phyloP scores from a whole-genome alignment of 2,797 vertebrate genomes.

The Clarias laeviceps region DNA sequence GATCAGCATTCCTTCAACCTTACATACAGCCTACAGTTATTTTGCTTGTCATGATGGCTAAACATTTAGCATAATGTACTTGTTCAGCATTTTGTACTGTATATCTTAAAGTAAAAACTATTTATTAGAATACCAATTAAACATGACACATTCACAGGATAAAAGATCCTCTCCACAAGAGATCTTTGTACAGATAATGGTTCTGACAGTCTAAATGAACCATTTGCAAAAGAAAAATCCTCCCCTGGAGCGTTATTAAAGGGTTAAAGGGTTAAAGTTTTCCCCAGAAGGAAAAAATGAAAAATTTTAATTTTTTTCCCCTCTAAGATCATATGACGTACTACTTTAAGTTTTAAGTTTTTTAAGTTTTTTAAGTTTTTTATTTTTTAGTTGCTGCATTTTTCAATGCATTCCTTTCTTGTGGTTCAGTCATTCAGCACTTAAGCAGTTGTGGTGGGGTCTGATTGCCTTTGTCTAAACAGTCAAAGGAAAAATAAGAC shows the following conservation, averaged over 20 bases:
- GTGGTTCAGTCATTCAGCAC: background rate
- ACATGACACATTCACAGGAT: background rate
- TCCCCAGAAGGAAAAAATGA: background rate
- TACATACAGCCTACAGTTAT: background rate
- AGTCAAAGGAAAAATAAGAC: background rate
- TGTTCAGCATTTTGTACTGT: background rate
- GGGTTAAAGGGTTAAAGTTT: background rate
- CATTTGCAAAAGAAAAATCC: background rate
- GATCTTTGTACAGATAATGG: background rate
- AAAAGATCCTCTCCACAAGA: background rate
- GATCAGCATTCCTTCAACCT: background rate
- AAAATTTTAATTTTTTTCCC: background rate
- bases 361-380: too few species aligned
- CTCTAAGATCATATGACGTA: background rate
- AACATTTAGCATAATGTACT: background rate
- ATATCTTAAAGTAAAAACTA: background rate
- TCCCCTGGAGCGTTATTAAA: background rate
- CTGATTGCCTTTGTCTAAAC: conserved; percentile 6
- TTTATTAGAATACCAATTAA: background rate
- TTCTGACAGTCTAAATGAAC: background rate
- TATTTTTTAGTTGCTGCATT: background rate
- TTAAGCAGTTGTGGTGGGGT: background rate
- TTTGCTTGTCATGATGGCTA: background rate
- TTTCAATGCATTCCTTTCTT: background rate
- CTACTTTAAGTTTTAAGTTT: background rate